Conservation (phyloP, 2,888 invertebrate species). For the Sarcophaga rosellei region DNA sequence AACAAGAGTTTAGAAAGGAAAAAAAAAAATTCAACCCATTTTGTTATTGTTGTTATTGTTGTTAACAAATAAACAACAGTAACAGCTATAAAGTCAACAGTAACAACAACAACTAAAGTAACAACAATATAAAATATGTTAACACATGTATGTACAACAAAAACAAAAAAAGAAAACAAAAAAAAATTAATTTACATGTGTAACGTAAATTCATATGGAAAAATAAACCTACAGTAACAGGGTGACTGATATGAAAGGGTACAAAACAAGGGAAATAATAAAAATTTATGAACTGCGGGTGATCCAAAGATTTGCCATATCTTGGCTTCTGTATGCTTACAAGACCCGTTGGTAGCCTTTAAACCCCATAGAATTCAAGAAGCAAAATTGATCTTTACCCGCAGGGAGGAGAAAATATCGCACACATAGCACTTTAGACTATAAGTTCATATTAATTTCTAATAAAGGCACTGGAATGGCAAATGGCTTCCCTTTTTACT, state of each 20-base stretch:
- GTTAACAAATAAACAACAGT: constrained; percentile 3
- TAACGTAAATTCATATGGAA: constrained; percentile 2
- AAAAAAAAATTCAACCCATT: background rate
- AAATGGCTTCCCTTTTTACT: too few species aligned
- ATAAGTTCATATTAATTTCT: too few species aligned
- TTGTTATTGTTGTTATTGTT: background rate
- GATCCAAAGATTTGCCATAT: too few species aligned
- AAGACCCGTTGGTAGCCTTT: too few species aligned
- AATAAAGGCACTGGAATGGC: too few species aligned
- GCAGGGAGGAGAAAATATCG: too few species aligned
- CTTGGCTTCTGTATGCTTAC: too few species aligned
- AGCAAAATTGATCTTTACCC: too few species aligned
- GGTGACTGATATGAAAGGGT: background rate
- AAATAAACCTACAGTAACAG: background rate
- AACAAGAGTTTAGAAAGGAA: too few species aligned
- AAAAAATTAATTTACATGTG: constrained; percentile 42
- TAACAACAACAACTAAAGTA: background rate
- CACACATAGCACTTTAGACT: too few species aligned
- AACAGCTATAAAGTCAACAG: background rate
- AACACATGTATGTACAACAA: constrained; percentile 28
- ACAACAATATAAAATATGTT: constrained; percentile 31
- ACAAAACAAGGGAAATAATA: background rate
- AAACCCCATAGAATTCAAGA: too few species aligned
- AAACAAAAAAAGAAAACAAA: background rate
- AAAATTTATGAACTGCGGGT: background rate